These are phyloP conservation scores for Mormyrus iriodes DNA, from an alignment of 2,113 vertebrate species.

Conservation along the genomic window DNA sequence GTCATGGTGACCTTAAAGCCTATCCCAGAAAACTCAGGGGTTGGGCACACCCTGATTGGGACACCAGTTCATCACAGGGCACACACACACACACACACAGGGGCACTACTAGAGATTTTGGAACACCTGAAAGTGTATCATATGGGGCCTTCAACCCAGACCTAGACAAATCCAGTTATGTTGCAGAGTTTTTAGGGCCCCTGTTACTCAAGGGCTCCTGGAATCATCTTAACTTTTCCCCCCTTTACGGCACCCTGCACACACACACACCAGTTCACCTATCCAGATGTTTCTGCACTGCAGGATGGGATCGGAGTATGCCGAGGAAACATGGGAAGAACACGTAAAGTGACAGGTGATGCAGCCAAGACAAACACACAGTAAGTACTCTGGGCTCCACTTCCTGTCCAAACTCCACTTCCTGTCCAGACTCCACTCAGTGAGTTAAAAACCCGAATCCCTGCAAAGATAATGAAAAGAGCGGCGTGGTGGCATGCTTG, in stretches of 20 bases:
- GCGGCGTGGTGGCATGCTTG: background rate
- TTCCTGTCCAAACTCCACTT: background rate
- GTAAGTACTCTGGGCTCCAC: background rate
- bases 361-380: background rate
- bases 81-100: background rate
- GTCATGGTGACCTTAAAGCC: too few relatives aligned
- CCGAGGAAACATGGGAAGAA: background rate
- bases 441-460: background rate
- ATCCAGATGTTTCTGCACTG: background rate
- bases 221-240: background rate
- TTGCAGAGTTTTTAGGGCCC: background rate
- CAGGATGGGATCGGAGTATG: background rate
- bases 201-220: background rate
- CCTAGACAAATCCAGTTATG: background rate
- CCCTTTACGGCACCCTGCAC: background rate
- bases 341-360: background rate
- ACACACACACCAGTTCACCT: background rate
- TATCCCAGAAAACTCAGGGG: too few relatives aligned
- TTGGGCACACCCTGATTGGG: too few relatives aligned
- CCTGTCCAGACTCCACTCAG: background rate
- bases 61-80: background rate
- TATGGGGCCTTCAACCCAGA: background rate
- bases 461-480: background rate
- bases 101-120: background rate
- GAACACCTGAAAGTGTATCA: background rate